Conservation (phyloP, 1,140 invertebrate genomes). For the Drosophila murphyi region DNA sequence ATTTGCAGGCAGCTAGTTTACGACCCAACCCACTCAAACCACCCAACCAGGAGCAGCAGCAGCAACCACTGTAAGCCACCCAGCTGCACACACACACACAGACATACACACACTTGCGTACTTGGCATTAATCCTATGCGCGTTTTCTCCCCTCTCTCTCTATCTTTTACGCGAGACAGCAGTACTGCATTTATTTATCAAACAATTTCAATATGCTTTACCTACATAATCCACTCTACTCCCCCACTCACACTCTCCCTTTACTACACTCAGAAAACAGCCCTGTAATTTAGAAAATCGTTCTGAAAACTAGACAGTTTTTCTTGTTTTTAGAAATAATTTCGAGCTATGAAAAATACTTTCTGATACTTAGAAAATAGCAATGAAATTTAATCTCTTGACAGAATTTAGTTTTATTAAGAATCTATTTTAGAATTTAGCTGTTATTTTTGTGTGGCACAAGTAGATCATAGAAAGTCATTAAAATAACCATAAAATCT, state of each 20-base stretch:
- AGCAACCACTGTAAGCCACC: slow-evolving; percentile 14
- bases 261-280: neutral
- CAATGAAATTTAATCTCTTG: too few species aligned
- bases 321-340: too few species aligned
- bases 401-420: too few species aligned
- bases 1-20: slow-evolving; percentile 71
- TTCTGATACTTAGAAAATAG: too few species aligned
- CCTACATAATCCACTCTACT: slow-evolving; percentile 44
- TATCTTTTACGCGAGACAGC: slow-evolving; percentile 6
- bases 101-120: slow-evolving; percentile 27
- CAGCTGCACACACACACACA: slow-evolving; percentile 15
- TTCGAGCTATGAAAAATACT: too few species aligned
- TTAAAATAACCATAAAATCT: too few species aligned
- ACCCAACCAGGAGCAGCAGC: neutral
- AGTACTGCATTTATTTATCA: slow-evolving; percentile 77
- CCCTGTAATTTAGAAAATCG: too few species aligned
- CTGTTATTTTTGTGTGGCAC: too few species aligned
- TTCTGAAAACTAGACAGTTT: too few species aligned
- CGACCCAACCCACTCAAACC: neutral
- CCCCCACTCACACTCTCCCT: slow-evolving; percentile 6
- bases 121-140: slow-evolving; percentile 62
- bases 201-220: slow-evolving; percentile 82
- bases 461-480: too few species aligned
- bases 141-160: slow-evolving; percentile 9
- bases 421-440: too few species aligned